Evolutionary conservation across 2,113 vertebrate species (phyloP), one percentile per base, ranked within the genome.

Genomic region (Pardalotus punctatus): DNA sequence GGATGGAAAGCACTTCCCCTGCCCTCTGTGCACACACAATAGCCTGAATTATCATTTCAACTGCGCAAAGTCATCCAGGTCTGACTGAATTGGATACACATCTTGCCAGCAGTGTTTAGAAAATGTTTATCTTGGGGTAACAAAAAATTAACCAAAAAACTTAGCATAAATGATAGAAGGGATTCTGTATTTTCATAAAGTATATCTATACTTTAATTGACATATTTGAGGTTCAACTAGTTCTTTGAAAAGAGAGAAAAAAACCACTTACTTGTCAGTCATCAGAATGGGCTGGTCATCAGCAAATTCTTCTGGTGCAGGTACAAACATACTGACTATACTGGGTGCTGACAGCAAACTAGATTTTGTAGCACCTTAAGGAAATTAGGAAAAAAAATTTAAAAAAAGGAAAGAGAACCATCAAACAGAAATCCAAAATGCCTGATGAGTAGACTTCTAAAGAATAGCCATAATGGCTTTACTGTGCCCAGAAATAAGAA

Each of bases 241-340:
- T 53, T 91, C 78, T 90, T 86, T 61, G 23, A 96, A 95, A 94
- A 23, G 11, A 88, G 65, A 36, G 80, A 89, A 91, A 40, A 80
- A n/a, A 0, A 0, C 50, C 27, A 81, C 97, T 98, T 97, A 99
- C 99, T 99, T 99, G 98, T 99, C 99, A 47, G 99, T 98, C 99
- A 99, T 99, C 57, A 99, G 96, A 11, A 98, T 98, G 0, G 99
- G 99, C 96, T 99, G 99, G 92, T 99, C 99, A 33, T 99, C 99
- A 19, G 99, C 98, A 97, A 99, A 99, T 94, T 99, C 99, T 93
- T 99, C 99, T 3, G 99, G 99, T 7, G 99, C 99, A 10, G 99
- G 99, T 43, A 99, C 99, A 92, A 99, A 99, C 99, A 99, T 99
- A 94, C 99, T 99, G 95, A 99, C 99, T 14, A 99, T 99, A 96